These are phyloP conservation scores for Gonocerus acuteangulatus DNA, from an alignment of 2,888 invertebrate species.

Conservation along the genomic window DNA sequence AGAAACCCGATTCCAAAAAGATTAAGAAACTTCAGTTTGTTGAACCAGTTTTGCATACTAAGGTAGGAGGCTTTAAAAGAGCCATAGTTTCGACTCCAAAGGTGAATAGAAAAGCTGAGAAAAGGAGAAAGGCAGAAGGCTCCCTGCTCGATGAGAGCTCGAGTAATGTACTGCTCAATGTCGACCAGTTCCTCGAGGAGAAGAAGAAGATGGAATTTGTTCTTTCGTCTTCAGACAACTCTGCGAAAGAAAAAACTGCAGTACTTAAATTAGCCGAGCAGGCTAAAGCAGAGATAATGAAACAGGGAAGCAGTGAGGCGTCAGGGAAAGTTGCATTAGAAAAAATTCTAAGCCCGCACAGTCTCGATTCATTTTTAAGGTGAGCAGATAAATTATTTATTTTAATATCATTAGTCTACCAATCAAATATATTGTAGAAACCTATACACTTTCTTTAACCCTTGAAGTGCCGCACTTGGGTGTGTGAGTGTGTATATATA, in stretches of 20 bases:
- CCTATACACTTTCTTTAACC: too few relatives aligned
- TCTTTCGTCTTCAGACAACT: not conserved
- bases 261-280: not conserved
- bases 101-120: not conserved
- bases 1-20: too few relatives aligned
- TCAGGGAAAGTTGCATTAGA: constrained; percentile 23
- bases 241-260: not conserved
- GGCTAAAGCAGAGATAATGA: constrained; percentile 4
- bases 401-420: not conserved
- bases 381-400: not conserved
- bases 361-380: constrained; percentile 20
- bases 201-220: not conserved
- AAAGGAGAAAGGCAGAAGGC: not conserved
- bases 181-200: not conserved
- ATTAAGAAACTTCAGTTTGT: not conserved
- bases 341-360: constrained; percentile 10
- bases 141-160: not conserved
- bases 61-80: not conserved
- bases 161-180: not conserved
- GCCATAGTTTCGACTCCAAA: not conserved
- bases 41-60: not conserved
- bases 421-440: not conserved
- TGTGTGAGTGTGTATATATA: too few relatives aligned
- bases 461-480: too few relatives aligned
- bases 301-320: constrained; percentile 7